Evolutionary conservation across 1,140 invertebrate genomes (phyloP).

Genomic region (Brachionus plicatilis): DNA sequence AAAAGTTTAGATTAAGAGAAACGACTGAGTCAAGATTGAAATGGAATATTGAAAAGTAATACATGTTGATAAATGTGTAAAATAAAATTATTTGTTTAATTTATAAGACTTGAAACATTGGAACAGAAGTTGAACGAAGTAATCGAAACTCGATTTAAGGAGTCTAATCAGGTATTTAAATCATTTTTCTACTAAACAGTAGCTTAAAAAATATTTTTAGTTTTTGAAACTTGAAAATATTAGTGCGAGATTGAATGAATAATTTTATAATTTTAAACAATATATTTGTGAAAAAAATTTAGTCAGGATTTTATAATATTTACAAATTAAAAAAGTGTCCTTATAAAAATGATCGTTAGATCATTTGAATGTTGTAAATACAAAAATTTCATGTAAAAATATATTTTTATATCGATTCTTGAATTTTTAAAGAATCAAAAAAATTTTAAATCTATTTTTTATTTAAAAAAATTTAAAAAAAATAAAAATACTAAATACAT

Average conservation of each 20-base stretch:
- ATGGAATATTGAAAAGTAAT: constrained; percentile 35
- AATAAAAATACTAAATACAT: background rate
- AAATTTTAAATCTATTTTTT: background rate
- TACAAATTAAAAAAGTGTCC: background rate
- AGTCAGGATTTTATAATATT: background rate
- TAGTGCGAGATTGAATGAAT: too few relatives aligned
- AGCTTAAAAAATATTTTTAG: too few relatives aligned
- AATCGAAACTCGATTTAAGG: constrained; percentile 33
- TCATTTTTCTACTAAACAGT: background rate
- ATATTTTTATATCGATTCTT: too few relatives aligned
- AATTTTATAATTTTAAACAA: too few relatives aligned
- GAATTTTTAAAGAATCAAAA: too few relatives aligned
- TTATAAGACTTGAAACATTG: constrained; percentile 20
- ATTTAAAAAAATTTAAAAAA: background rate
- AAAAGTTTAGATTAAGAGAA: constrained; percentile 30
- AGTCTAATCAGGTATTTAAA: constrained; percentile 10
- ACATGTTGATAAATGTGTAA: background rate
- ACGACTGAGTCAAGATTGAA: constrained; percentile 25
- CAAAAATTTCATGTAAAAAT: too few relatives aligned
- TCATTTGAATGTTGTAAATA: background rate
- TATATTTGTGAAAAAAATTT: background rate
- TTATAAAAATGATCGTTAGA: background rate
- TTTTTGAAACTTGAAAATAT: too few relatives aligned
- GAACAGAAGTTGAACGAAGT: constrained; percentile 40
- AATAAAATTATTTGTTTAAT: background rate